These are phyloP conservation scores for Lontra canadensis DNA, from an alignment of 2,113 vertebrate species.

Conservation along the genomic window DNA sequence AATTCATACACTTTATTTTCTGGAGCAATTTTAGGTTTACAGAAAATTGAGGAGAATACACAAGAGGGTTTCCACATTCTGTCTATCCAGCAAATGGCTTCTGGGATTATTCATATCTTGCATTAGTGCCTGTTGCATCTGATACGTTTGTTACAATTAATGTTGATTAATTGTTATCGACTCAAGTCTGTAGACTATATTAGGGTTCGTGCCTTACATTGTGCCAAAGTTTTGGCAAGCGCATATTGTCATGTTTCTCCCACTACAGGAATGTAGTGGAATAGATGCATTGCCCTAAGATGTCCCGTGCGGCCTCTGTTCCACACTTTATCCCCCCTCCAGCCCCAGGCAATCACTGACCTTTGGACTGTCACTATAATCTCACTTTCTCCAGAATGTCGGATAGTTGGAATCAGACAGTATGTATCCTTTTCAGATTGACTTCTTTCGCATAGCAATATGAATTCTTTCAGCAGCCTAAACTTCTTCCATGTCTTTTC, in stretches of 20 bases:
- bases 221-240: rapidly evolving
- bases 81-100: not conserved
- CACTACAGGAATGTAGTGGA: rapidly evolving
- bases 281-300: rapidly evolving
- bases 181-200: rapidly evolving
- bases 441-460: not conserved
- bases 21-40: not conserved
- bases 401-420: rapidly evolving
- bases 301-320: rapidly evolving
- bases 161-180: too few species aligned
- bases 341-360: not conserved
- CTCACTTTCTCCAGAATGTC: not conserved
- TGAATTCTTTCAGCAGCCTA: not conserved
- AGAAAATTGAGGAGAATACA: not conserved
- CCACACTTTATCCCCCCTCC: rapidly evolving
- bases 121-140: not conserved
- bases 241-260: rapidly evolving
- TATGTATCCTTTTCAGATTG: rapidly evolving
- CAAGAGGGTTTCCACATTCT: not conserved
- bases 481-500: not conserved
- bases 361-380: not conserved
- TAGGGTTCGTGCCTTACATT: too few species aligned
- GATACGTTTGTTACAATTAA: not conserved
- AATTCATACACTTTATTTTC: not conserved
- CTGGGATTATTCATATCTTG: not conserved